phyloP scores from a whole-genome alignment of 64 coral and sea anemone species.

The Montipora foliosa region DNA sequence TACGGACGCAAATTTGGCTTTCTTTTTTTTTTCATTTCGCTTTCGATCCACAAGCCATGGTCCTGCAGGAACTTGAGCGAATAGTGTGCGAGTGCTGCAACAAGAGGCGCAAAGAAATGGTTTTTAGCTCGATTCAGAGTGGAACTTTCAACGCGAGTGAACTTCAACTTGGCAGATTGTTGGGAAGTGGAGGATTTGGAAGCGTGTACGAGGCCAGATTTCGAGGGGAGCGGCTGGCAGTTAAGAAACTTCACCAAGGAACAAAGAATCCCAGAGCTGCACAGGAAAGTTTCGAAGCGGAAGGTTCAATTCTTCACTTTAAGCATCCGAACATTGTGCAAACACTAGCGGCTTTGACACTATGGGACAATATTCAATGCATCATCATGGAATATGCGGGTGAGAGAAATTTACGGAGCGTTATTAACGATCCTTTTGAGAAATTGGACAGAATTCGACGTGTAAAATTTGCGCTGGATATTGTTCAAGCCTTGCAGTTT shows the following conservation, averaged over 20 bases:
- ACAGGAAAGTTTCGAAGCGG: slow-evolving; percentile 94
- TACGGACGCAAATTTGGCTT: slow-evolving; percentile 11
- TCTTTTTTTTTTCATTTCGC: slow-evolving; percentile 38
- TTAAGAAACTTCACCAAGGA: slow-evolving; percentile 94
- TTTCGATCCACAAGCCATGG: slow-evolving; percentile 70
- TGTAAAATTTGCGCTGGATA: slow-evolving; percentile 88
- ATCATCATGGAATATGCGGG: slow-evolving; percentile 97
- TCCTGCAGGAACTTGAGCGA: slow-evolving; percentile 84
- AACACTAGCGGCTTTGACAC: slow-evolving; percentile 69
- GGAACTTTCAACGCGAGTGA: slow-evolving; percentile 70
- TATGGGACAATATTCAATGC: slow-evolving; percentile 66
- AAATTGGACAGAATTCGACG: slow-evolving; percentile 69
- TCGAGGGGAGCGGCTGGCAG: slow-evolving; percentile 80
- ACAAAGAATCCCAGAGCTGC: slow-evolving; percentile 95
- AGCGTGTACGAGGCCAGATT: slow-evolving; percentile 92
- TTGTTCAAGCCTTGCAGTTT: slow-evolving; percentile 82
- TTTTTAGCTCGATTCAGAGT: slow-evolving; percentile 53
- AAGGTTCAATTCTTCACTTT: slow-evolving; percentile 90
- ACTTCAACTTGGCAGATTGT: slow-evolving; percentile 78
- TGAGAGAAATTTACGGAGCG: slow-evolving; percentile 89
- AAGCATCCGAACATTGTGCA: slow-evolving; percentile 95
- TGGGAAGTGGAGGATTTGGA: slow-evolving; percentile 96
- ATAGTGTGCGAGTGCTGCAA: slow-evolving; percentile 61
- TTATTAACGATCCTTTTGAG: slow-evolving; percentile 90
- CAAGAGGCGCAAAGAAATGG: slow-evolving; percentile 57